These are phyloP conservation scores for Geopemphigus sp. DNA, from an alignment of 1,140 invertebrate genomes.

Conservation along the genomic window DNA sequence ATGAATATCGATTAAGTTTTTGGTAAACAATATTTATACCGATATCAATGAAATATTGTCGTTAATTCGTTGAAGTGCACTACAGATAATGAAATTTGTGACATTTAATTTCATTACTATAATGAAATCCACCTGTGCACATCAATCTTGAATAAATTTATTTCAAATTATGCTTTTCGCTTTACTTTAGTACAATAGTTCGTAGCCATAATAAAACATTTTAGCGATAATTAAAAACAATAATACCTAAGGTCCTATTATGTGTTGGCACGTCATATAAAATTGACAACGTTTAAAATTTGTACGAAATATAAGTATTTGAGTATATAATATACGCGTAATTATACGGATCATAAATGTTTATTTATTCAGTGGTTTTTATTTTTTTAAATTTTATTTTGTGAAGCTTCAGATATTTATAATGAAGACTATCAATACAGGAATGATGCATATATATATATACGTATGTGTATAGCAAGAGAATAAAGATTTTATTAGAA, in stretches of 20 bases:
- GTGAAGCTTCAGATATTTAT: too few relatives aligned
- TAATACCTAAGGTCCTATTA: not conserved
- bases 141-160: conserved; percentile 9
- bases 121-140: not conserved
- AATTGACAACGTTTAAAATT: too few relatives aligned
- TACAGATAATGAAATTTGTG: conserved; percentile 31
- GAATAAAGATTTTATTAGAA: too few relatives aligned
- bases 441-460: too few relatives aligned
- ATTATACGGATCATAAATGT: too few relatives aligned
- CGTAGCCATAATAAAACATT: not conserved
- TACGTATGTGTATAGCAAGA: too few relatives aligned
- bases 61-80: conserved; percentile 19
- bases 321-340: too few relatives aligned
- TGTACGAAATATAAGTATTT: too few relatives aligned
- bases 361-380: too few relatives aligned
- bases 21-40: not conserved
- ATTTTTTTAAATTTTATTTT: too few relatives aligned
- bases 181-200: not conserved
- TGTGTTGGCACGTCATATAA: not conserved
- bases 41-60: not conserved
- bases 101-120: not conserved
- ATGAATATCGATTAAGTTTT: too few relatives aligned
- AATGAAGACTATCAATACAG: too few relatives aligned
- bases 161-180: conserved; percentile 4
- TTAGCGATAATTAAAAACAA: conserved; percentile 13